Base-by-base conservation (phyloP, 2,888 invertebrate genomes). In the Lepidocyrtoides sp. region DNA sequence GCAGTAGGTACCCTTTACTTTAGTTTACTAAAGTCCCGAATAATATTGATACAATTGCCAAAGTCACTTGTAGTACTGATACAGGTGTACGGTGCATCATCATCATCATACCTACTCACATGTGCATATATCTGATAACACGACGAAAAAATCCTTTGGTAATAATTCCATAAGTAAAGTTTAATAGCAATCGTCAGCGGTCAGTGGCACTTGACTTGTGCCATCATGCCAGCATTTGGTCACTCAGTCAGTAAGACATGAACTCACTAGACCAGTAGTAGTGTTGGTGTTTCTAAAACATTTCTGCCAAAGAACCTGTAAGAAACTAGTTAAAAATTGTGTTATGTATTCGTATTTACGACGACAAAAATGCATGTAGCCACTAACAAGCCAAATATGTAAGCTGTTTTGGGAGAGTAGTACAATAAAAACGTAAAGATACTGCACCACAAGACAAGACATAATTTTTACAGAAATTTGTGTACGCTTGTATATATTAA, bases 181-280 rank as follows among this genome's bases (percentile, higher is more conserved):
- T 83, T 89, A 77, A 84, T 84, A 84, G 89, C 84, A 75, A 89
- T 90, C 79, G 85, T 85, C 85, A 90, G 84, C 90, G 90, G 90
- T 90, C 90, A 90, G 90, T 90, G 90, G 90, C 90, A 90, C 85
- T 85, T 90, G 90, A 90, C 90, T 90, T 90, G 79, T 90, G 90
- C 90, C 89, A 89, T 77, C 89, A 75, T 89, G 89, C 72, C 83
- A 90, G 79, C 90, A 90, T 90, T 85, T 81, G 90, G 90, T 90
- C 90, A 90, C 66, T 90, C 90, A 85, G 90, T 85, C 85, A 90
- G 79, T 90, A 90, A 90, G 90, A 66, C 90, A 90, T 79, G 83
- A 89, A 84, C 69, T 77, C 63, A 75, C 75, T 75, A 44, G 83
- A 83, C 66, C 26, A 83, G 66, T 36, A 83, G 66, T 66, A 66